Conservation (phyloP, 1,140 invertebrate species). For the Drosophila eugracilis region DNA sequence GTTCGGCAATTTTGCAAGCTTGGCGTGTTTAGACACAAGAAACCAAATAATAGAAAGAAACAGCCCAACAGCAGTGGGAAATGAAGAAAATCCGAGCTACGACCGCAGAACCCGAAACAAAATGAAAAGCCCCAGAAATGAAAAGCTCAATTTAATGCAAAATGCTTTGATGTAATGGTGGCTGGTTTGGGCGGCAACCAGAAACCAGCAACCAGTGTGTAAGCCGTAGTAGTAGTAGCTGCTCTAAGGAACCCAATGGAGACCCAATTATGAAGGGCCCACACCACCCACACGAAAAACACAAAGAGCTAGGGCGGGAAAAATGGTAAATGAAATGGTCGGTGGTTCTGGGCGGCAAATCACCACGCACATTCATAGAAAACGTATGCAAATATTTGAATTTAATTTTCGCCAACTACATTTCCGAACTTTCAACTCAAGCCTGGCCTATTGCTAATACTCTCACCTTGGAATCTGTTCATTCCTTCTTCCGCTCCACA, state of each 20-base stretch:
- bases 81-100: slow-evolving; percentile 23
- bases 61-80: slow-evolving; percentile 10
- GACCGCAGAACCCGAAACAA: slow-evolving; percentile 48
- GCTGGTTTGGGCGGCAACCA: slow-evolving; percentile 52
- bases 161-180: slow-evolving; percentile 82
- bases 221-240: no score
- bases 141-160: slow-evolving; percentile 76
- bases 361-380: slow-evolving; percentile 69
- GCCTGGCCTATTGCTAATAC: slow-evolving; percentile 10
- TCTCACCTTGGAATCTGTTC: background rate
- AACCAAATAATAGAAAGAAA: slow-evolving; percentile 56
- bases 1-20: slow-evolving; percentile 66
- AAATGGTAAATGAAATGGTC: slow-evolving; percentile 23
- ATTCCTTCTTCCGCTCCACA: slow-evolving; percentile 81
- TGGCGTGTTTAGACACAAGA: slow-evolving; percentile 75
- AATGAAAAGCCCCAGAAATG: slow-evolving; percentile 62
- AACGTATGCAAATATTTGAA: slow-evolving; percentile 79
- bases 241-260: slow-evolving; percentile 29
- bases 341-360: slow-evolving; percentile 31
- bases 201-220: slow-evolving; percentile 10
- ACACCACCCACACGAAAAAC: slow-evolving; percentile 31
- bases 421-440: slow-evolving; percentile 19
- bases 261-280: slow-evolving; percentile 66
- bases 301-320: slow-evolving; percentile 29
- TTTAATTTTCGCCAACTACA: slow-evolving; percentile 77